phyloP scores from a whole-genome alignment of 2,797 vertebrate species.

The Periophthalmus magnuspinnatus region DNA sequence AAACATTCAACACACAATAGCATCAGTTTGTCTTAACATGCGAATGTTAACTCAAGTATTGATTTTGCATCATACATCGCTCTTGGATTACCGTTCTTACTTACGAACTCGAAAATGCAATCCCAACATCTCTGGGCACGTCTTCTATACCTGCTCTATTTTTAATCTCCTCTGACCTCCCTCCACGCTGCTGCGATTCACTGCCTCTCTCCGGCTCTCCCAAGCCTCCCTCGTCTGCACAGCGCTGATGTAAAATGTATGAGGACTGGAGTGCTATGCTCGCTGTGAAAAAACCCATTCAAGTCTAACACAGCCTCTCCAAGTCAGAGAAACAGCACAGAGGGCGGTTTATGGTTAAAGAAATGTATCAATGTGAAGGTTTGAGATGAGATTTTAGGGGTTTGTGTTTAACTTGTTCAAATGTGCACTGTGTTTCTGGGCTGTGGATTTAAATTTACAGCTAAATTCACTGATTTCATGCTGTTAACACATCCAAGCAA shows the following conservation, averaged over 20 bases:
- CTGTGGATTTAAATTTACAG: neutral
- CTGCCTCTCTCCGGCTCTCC: conserved; percentile 11
- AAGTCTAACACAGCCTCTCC: conserved; percentile 36
- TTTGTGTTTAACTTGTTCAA: neutral
- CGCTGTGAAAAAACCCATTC: conserved; percentile 16
- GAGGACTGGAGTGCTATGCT: conserved; percentile 32
- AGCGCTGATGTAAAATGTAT: conserved; percentile 58
- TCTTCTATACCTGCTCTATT: conserved; percentile 38
- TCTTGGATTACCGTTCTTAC: too few species aligned
- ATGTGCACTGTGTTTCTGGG: neutral
- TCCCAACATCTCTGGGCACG: neutral
- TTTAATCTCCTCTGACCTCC: conserved; percentile 55
- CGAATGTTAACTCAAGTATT: too few species aligned
- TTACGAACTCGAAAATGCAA: too few species aligned
- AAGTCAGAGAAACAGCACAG: conserved; percentile 29
- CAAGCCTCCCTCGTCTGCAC: neutral
- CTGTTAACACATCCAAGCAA: too few species aligned
- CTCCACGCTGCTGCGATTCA: conserved; percentile 29
- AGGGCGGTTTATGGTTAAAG: conserved; percentile 11
- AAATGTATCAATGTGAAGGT: neutral
- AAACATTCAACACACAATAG: too few species aligned
- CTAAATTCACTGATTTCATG: too few species aligned
- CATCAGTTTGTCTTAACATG: too few species aligned
- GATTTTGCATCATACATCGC: too few species aligned
- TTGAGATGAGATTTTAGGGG: neutral